Percentiles rank a stretch among this genome's conserved stretches.
These are phyloP conservation scores for Myiotriccus ornatus DNA, from an alignment of 2,797 vertebrate genomes.

Conservation along the genomic window DNA sequence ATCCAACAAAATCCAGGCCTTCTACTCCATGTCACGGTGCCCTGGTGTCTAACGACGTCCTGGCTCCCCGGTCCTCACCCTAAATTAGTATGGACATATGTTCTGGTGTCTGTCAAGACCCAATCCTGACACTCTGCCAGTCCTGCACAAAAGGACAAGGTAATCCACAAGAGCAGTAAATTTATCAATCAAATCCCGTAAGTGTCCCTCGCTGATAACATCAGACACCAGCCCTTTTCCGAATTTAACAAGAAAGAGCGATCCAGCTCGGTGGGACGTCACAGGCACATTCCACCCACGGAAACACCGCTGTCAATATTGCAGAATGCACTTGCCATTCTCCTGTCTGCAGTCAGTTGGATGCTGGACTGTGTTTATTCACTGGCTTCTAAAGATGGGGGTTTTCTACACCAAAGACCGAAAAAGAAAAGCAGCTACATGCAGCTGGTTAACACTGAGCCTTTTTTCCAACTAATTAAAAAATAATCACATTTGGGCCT, in stretches of 20 bases:
- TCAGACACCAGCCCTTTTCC: slow-evolving; percentile 16
- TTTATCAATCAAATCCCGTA: slow-evolving; percentile 71
- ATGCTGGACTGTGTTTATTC: neutral
- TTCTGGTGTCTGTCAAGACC: slow-evolving; percentile 73
- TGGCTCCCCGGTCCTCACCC: slow-evolving; percentile 43
- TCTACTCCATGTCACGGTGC: neutral
- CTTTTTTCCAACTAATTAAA: neutral
- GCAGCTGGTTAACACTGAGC: neutral
- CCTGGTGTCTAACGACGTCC: slow-evolving; percentile 31
- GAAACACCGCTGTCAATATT: neutral
- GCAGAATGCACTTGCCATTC: neutral
- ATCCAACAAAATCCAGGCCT: slow-evolving; percentile 56
- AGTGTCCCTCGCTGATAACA: slow-evolving; percentile 68
- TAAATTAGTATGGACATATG: slow-evolving; percentile 57
- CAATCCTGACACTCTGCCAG: slow-evolving; percentile 69
- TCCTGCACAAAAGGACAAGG: slow-evolving; percentile 71
- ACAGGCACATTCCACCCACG: neutral
- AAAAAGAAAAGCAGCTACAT: neutral
- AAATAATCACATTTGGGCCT: slow-evolving; percentile 2
- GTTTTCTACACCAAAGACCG: neutral
- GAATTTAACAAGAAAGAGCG: slow-evolving; percentile 22
- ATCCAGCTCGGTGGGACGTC: neutral
- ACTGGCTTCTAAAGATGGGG: neutral
- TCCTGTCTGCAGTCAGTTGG: neutral
- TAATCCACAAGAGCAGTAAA: slow-evolving; percentile 72